Evolutionary conservation across 2,113 vertebrate genomes (phyloP).

Genomic region (Rhinoptilus africanus): DNA sequence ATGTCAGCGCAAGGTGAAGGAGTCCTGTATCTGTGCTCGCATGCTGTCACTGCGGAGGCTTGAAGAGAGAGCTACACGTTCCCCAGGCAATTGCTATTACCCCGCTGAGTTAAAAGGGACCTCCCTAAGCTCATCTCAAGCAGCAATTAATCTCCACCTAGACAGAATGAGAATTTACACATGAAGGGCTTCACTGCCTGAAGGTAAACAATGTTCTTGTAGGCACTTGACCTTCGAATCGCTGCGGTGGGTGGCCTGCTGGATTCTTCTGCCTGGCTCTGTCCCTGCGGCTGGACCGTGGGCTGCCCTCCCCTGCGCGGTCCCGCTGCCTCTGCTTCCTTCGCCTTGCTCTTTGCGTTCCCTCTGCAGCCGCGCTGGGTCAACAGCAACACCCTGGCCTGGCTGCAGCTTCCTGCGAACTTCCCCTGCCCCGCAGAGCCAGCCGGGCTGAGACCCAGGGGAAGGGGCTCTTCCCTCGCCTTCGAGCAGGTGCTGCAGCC

Average conservation of each 20-base stretch:
- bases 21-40: rapidly evolving
- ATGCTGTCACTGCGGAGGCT: rapidly evolving
- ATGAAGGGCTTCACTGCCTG: neutral
- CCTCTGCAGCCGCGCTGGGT: neutral
- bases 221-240: neutral
- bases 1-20: neutral
- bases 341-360: neutral
- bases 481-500: neutral
- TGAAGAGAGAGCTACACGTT: neutral
- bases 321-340: neutral
- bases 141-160: neutral
- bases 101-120: neutral
- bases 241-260: neutral
- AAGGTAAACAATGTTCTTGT: neutral
- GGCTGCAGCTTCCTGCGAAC: constrained; percentile 40
- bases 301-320: neutral
- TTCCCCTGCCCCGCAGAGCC: neutral
- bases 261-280: neutral
- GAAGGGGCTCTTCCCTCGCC: neutral
- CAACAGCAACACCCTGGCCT: neutral
- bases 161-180: neutral
- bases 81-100: neutral
- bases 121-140: neutral
- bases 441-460: neutral
- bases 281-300: rapidly evolving